Conservation (phyloP, 2,888 invertebrate species). For the Heliothis peltigera region DNA sequence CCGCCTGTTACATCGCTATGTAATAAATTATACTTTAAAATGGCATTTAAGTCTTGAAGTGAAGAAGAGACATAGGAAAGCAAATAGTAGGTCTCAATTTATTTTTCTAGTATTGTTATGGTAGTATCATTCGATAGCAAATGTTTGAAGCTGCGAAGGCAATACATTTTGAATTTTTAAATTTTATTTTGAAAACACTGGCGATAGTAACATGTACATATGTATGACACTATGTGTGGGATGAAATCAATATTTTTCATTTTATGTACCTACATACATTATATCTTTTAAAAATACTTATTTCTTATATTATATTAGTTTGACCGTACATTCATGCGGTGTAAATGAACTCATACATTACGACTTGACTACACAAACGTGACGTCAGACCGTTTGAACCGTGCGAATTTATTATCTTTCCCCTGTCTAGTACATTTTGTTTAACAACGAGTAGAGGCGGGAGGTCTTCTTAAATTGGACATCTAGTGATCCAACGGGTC, state of each 20-base stretch:
- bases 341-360: conserved; percentile 54
- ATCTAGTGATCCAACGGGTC: conserved; percentile 37
- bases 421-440: conserved; percentile 18
- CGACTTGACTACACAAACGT: conserved; percentile 57
- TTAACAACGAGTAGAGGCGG: conserved; percentile 17
- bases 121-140: too few relatives aligned
- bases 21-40: background rate
- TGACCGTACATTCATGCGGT: too few relatives aligned
- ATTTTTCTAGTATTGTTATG: too few relatives aligned
- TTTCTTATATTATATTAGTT: too few relatives aligned
- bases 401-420: conserved; percentile 45
- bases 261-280: too few relatives aligned
- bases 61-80: background rate
- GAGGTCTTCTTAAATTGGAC: conserved; percentile 33
- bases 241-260: too few relatives aligned
- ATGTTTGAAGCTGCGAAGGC: too few relatives aligned
- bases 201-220: too few relatives aligned
- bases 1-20: conserved; percentile 41
- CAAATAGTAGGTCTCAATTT: background rate
- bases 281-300: too few relatives aligned
- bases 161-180: too few relatives aligned
- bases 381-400: conserved; percentile 54
- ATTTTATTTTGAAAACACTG: too few relatives aligned
- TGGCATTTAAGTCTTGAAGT: background rate
- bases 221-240: too few relatives aligned